Evolutionary conservation across 2,888 invertebrate genomes (phyloP), one percentile per base, ranked within the genome.

Genomic region (Panzeria rudis): DNA sequence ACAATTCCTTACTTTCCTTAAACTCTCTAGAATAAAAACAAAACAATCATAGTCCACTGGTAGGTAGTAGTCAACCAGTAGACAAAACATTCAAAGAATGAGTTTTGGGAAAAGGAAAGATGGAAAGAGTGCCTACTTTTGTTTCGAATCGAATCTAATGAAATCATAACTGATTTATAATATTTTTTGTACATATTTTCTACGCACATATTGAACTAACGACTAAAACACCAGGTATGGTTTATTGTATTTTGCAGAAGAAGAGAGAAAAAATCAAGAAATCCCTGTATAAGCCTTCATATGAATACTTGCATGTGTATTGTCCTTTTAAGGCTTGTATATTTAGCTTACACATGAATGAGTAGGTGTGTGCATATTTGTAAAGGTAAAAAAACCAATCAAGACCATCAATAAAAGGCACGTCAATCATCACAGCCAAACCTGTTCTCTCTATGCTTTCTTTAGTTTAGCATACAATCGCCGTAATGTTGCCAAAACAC

Each of bases 331-430:
- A 80, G 56, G 44, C 29, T 71, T 64, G 62, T 79, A 32, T 59
- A 47, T 64, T 54, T 68, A 15, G 35, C 13, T 52, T 50, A 35
- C 13, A 32, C 23, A 35, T 47, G 13, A 9, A 50, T 41, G 13
- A 3, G 13, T 13, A 15, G 38, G 25, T 72, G 13, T 35, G 47
- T 29, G 13, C 50, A 17, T 68, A 75, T 59, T 68, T 50, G 25
- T 59, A 29, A 79, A 72, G 50, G 47, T 20, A 41, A 79, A 66
- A 61, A 73, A 66, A 91, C 91, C 92, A 92, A 92, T 92, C 92
- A 92, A 91, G 91, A 91, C 89, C 92, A 92, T 92, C 92, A 92
- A 92, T 91, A 91, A 92, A 92, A 92, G 89, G 90, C 91, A 91
- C 91, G 92, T 92, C 91, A 91, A 92, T 92, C 92, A 92, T 90